Evolutionary conservation across 2,113 vertebrate species (phyloP), one percentile per base, ranked within the genome.

Genomic region (Casuarius casuarius): DNA sequence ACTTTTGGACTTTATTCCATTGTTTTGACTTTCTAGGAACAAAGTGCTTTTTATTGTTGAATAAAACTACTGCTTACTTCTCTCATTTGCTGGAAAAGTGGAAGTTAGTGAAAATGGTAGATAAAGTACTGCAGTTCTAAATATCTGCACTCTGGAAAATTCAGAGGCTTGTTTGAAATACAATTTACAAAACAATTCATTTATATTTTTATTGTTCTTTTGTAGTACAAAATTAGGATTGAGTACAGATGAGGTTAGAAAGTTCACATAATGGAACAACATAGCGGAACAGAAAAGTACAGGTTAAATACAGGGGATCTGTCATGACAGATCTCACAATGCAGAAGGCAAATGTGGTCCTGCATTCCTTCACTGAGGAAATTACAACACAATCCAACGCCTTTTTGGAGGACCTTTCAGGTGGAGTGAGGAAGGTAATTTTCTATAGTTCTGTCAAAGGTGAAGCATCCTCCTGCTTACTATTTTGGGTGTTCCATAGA

Each of bases 11-110:
- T 90, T 63, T 31, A 2, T 67, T 92, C 38, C 2, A 1, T 86
- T 80, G 17, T 49, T 95, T 72, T 84, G 12, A 38, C 33, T 89
- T 92, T 65, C 74, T 89, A 86, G 72, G 88, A 80, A 78, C 8
- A 42, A 79, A 51, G 2, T 28, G 6, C 0, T 84, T 75, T 91
- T 65, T 44, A 26, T 78, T 78, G n/a, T 52, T 2, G 68, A 68
- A 88, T 79, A 71, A 93, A 78, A 11, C 1, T 42, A 28, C 31
- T n/a, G 16, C 49, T 86, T 72, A 21, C 17, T 96, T 75, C 31
- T 61, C 6, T 51, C n/a, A 63, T 81, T 80, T 87, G 5, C 26
- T 87, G 28, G 17, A n/a, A 89, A 92, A 82, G 15, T 38, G 10
- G 42, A 51, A 89, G 31, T 54, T 52, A 88, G 8, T 83, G 83